Evolutionary conservation across 2,113 vertebrate genomes (phyloP).

Genomic region (Shinisaurus crocodilurus): DNA sequence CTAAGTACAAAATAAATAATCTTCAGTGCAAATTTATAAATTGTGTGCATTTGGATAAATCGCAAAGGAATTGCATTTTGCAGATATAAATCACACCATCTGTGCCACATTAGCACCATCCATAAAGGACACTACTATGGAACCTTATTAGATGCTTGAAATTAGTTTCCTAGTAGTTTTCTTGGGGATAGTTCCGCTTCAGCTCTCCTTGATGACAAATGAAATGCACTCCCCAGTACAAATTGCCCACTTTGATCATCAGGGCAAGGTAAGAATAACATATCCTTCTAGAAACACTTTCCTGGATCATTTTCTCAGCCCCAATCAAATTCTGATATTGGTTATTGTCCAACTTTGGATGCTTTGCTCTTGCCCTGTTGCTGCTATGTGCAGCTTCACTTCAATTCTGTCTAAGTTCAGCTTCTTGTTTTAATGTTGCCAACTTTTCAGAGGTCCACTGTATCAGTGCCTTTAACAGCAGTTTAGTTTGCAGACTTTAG

Average conservation of each 20-base stretch:
- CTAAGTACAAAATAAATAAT: neutral
- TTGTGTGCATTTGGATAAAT: neutral
- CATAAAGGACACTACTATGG: neutral
- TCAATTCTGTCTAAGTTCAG: neutral
- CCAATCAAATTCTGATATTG: neutral
- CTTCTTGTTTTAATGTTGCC: neutral
- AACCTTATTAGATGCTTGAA: neutral
- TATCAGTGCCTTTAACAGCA: neutral
- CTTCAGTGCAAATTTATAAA: neutral
- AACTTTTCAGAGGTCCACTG: neutral
- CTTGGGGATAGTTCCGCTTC: neutral
- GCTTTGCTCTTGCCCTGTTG: neutral
- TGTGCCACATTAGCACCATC: neutral
- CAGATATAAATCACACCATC: neutral
- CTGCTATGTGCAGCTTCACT: neutral
- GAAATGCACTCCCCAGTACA: neutral
- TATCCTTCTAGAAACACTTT: neutral
- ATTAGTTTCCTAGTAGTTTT: slow-evolving; percentile 9
- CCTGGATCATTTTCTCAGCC: neutral
- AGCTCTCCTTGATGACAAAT: neutral
- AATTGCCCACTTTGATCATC: neutral
- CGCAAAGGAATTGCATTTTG: neutral
- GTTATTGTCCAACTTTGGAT: neutral
- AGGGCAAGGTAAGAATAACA: neutral
- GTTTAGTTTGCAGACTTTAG: neutral